Conservation (phyloP, 2,113 vertebrate genomes). For the Oxygymnocypris stewartii region DNA sequence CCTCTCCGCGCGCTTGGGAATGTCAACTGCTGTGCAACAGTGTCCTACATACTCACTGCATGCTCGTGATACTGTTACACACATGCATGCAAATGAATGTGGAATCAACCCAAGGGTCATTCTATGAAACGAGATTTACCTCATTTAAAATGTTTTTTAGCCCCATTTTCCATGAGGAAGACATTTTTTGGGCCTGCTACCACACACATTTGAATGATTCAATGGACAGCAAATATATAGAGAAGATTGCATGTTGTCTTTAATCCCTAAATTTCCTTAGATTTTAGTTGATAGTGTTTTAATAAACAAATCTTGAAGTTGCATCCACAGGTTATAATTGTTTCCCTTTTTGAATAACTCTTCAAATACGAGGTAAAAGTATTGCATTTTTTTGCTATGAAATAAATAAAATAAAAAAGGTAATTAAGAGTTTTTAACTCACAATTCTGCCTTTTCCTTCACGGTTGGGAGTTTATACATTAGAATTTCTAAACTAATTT, state of each 20-base stretch:
- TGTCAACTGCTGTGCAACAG: slow-evolving; percentile 50
- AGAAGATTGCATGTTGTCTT: not conserved
- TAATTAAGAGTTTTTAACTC: too few relatives aligned
- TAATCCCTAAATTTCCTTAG: not conserved
- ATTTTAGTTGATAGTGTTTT: not conserved
- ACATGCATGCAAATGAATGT: slow-evolving; percentile 3
- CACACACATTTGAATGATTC: not conserved
- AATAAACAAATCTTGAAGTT: not conserved
- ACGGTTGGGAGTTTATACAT: too few relatives aligned
- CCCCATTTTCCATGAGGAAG: not conserved
- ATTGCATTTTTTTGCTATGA: not conserved
- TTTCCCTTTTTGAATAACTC: not conserved
- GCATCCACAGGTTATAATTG: not conserved
- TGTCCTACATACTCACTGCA: slow-evolving; percentile 30
- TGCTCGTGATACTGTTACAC: not conserved
- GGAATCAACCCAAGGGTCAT: slow-evolving; percentile 15
- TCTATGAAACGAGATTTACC: not conserved
- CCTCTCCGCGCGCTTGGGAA: slow-evolving; percentile 41
- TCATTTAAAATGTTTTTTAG: not conserved
- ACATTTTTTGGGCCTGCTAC: not conserved
- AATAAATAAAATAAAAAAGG: too few relatives aligned
- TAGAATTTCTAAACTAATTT: too few relatives aligned
- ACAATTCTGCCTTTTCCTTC: too few relatives aligned
- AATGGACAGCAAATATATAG: not conserved
- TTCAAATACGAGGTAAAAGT: not conserved